Evolutionary conservation across 2,797 vertebrate species (phyloP), one percentile per base, ranked within the genome.

Genomic region (Triplophysa yarkandensis): DNA sequence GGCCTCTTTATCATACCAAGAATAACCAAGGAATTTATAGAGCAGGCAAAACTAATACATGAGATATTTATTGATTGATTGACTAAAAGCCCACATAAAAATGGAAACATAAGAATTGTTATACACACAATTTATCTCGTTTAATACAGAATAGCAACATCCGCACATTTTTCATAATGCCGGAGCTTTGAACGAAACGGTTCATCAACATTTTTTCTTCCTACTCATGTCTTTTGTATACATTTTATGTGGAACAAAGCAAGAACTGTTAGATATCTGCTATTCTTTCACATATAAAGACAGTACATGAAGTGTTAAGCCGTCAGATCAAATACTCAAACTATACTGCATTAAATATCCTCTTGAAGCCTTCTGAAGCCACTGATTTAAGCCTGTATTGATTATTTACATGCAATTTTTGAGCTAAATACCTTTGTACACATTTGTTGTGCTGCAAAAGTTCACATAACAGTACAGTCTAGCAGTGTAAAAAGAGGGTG

Each of bases 1-100:
- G 72, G 77, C 41, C 58, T 72, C 60, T 66, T 66, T 77, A 77
- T 71, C 66, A 75, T 63, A 76, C 48, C 74, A 73, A 77, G 68
- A 78, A 80, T 80, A 80, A 63, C 77, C n/a, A 68, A 28, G 25
- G 34, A 68, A 71, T 64, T 43, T 76, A 28, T 2, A 34, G 57
- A 50, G 34, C 58, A 48, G 43, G 62, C 30, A 16, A 32, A n/a
- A 71, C 34, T 32, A 39, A 39, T 69, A 39, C 69, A 41, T 39
- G 50, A 60, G 44, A 17, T 65, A 77, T 48, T 58, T 60, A 70
- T 34, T 68, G 58, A 44, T 41, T 55, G 36, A 27, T 39, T 64
- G 61, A 44, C n/a, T 46, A 10, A 21, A 46, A 36, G 19, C 55
- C n/a, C 25, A 43, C 39, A 14, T 68, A 5, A 58, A 36, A 62